Evolutionary conservation across 2,888 invertebrate species (phyloP), one percentile per base, ranked within the genome.

Genomic region (Scaptodrosophila latifasciaeformis): DNA sequence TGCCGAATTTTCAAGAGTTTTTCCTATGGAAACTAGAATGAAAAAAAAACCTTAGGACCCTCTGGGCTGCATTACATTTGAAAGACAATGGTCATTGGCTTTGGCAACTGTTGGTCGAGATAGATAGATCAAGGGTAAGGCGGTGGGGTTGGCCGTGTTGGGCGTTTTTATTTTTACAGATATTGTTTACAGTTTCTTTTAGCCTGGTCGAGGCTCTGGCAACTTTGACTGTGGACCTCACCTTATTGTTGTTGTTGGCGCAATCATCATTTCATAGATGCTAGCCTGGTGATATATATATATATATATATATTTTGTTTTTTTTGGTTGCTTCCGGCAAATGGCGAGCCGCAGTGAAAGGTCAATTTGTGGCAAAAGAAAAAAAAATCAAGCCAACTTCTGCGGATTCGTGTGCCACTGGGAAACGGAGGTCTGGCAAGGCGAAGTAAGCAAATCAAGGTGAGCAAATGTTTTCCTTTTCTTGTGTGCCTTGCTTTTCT

Each of bases 91-190:
- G 42, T n/a, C 42, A 15, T 37, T 13, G 59, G 68, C 68, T 65
- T 65, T 65, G 65, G 67, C 46, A 64, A 64, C 65, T 54, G 66
- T 62, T 62, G 65, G 57, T 54, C 49, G 61, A 3, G 24, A 24
- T 24, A n/a, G n/a, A n/a, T n/a, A n/a, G n/a, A n/a, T n/a, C n/a
- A n/a, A n/a, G n/a, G n/a, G n/a, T n/a, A n/a, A n/a, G 78, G 82
- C 81, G 79, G 80, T 82, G 82, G 82, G 83, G 24, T 3, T 24
- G 24, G 24, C 24, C 61, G 63, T 31, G 79, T 81, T 82, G 82
- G 82, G 82, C 82, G 82, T 81, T 79, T 82, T 83, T 81, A 74
- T 82, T 83, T 82, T 82, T 83, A 82, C 83, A 83, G 83, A 82
- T 83, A 82, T 83, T 82, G 81, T 83, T 81, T 76, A 63, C 54